These are phyloP conservation scores for Chaetops frenatus DNA, from an alignment of 2,113 vertebrate genomes.

Conservation along the genomic window DNA sequence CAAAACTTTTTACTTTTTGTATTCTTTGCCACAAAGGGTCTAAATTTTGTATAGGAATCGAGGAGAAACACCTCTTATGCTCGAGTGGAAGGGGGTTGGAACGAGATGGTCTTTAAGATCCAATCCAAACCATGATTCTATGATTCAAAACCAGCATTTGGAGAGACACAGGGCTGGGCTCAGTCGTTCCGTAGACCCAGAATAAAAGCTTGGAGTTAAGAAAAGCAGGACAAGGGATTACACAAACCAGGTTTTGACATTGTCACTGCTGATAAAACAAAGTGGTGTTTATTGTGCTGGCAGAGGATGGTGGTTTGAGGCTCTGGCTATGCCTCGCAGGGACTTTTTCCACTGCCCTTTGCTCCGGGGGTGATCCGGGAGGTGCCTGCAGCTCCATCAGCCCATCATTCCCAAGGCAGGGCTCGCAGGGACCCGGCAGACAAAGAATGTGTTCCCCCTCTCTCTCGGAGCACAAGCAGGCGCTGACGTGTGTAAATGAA, in stretches of 20 bases:
- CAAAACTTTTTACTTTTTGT: neutral
- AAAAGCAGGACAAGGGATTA: neutral
- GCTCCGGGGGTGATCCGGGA: neutral
- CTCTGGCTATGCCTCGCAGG: neutral
- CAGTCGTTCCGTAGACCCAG: fast-evolving
- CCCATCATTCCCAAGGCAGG: neutral
- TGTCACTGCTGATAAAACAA: fast-evolving
- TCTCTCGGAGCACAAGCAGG: neutral
- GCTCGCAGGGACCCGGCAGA: neutral
- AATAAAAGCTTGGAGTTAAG: neutral
- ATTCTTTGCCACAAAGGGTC: fast-evolving
- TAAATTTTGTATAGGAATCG: neutral
- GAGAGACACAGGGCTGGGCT: fast-evolving
- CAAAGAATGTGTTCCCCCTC: slow-evolving; percentile 30
- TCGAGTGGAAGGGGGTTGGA: neutral
- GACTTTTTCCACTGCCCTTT: neutral
- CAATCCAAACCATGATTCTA: neutral
- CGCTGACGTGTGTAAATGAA: slow-evolving; percentile 56
- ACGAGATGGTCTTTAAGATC: neutral
- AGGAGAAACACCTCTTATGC: neutral
- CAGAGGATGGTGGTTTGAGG: neutral
- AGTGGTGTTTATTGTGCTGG: neutral
- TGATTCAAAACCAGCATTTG: neutral
- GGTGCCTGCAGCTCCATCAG: neutral
- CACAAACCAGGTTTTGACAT: neutral